Evolutionary conservation across 2,797 vertebrate genomes (phyloP).

Genomic region (Alexandromys oeconomus): DNA sequence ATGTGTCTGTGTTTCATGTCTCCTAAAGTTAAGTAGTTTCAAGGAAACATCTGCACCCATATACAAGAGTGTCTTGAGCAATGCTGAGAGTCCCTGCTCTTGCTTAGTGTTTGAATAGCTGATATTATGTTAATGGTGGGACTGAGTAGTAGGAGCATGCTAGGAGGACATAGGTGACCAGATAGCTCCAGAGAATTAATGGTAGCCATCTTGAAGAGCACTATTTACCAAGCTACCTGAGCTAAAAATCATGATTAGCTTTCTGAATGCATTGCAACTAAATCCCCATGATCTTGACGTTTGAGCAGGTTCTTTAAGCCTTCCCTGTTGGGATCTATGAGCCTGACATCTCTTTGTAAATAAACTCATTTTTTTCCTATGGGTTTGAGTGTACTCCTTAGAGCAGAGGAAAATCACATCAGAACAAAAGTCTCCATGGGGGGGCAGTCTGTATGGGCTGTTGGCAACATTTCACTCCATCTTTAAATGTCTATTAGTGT

Average conservation of each 20-base stretch:
- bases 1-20: not conserved
- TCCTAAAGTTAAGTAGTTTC: conserved; percentile 23
- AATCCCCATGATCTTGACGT: not conserved
- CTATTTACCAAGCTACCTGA: not conserved
- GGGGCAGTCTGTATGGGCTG: not conserved
- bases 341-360: not conserved
- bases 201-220: not conserved
- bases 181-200: not conserved
- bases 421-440: conserved; percentile 14
- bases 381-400: not conserved
- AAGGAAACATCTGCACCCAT: not conserved
- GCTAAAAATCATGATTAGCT: not conserved
- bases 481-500: conserved; percentile 44
- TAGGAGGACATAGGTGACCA: not conserved
- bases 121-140: not conserved
- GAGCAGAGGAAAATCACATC: conserved; percentile 38
- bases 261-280: not conserved
- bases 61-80: not conserved
- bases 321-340: not conserved
- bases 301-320: not conserved
- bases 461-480: not conserved
- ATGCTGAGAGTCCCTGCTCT: not conserved
- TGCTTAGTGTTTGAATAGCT: not conserved
- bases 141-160: not conserved
- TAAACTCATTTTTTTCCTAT: conserved; percentile 18